A percentile compares a stretch with the other conserved stretches of the same genome.
These are phyloP conservation scores for Porites cylindrica DNA, from an alignment of 92 coral and sea anemone genomes.

Conservation along the genomic window DNA sequence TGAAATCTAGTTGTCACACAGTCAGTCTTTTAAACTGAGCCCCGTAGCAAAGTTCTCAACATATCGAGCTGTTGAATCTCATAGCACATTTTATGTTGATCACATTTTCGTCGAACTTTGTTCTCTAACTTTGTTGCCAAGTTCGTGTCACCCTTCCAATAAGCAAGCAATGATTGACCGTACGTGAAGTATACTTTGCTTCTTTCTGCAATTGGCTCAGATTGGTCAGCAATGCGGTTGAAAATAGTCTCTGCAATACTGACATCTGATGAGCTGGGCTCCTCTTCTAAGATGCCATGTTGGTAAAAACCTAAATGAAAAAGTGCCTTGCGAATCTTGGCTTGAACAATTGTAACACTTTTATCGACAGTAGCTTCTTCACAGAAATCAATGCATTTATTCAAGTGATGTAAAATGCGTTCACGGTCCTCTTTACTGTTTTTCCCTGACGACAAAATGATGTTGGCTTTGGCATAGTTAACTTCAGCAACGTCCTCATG, in stretches of 20 bases:
- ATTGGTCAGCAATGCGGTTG: slow-evolving; percentile 18
- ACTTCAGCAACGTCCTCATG: slow-evolving; percentile 47
- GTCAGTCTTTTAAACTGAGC: background rate
- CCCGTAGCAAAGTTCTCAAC: slow-evolving; percentile 30
- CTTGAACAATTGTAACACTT: slow-evolving; percentile 35
- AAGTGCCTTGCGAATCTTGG: slow-evolving; percentile 51
- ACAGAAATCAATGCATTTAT: slow-evolving; percentile 27
- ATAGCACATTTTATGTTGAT: background rate
- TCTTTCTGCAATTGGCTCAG: slow-evolving; percentile 30
- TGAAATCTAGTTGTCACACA: background rate
- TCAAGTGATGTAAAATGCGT: slow-evolving; percentile 27
- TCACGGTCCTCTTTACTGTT: slow-evolving; percentile 21
- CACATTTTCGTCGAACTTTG: slow-evolving; percentile 42
- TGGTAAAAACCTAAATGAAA: slow-evolving; percentile 55
- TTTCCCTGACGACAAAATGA: slow-evolving; percentile 22
- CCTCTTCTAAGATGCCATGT: slow-evolving; percentile 60
- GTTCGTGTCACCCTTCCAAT: slow-evolving; percentile 41
- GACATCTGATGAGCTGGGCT: slow-evolving; percentile 34
- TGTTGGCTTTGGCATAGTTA: slow-evolving; percentile 41
- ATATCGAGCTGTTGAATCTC: slow-evolving; percentile 56
- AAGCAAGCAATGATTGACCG: slow-evolving; percentile 47
- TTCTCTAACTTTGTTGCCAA: slow-evolving; percentile 49
- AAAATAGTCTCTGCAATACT: slow-evolving; percentile 47
- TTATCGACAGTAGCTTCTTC: slow-evolving; percentile 52
- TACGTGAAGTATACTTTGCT: slow-evolving; percentile 40